Evolutionary conservation across 2,797 vertebrate species (phyloP).

Genomic region (Macropus fuliginosus): DNA sequence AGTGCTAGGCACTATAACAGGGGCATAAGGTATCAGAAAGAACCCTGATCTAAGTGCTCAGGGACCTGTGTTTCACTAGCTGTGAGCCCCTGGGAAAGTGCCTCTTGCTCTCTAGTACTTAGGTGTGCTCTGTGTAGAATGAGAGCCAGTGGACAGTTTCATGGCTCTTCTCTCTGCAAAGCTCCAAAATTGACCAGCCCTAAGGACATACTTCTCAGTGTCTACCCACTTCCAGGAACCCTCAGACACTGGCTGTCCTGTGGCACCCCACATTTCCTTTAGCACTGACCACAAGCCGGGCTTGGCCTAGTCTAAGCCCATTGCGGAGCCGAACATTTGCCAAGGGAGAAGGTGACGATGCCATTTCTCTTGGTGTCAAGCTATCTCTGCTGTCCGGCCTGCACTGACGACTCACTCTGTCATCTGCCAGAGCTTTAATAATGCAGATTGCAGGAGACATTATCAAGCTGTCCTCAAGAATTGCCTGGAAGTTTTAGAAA

Average conservation of each 20-base stretch:
- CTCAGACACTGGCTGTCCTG: not conserved
- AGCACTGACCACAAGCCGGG: not conserved
- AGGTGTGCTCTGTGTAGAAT: not conserved
- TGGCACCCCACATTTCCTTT: not conserved
- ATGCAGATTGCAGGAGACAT: constrained; percentile 28
- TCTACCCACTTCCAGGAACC: not conserved
- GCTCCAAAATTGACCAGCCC: not conserved
- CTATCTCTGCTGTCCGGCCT: not conserved
- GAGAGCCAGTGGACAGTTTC: not conserved
- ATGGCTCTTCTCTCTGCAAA: not conserved
- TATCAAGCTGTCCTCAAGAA: constrained; percentile 52
- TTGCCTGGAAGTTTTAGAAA: constrained; percentile 60
- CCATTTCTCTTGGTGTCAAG: fast-evolving
- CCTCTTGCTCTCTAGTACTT: not conserved
- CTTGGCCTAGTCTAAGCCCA: not conserved
- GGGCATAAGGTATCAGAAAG: not conserved
- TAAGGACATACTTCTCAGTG: not conserved
- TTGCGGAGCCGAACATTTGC: not conserved
- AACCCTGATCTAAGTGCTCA: not conserved
- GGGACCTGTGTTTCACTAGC: not conserved
- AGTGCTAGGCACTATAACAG: not conserved
- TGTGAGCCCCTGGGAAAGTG: not conserved
- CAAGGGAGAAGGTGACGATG: not conserved
- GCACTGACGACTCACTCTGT: not conserved
- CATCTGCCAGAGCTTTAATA: constrained; percentile 18